These are phyloP conservation scores for Periophthalmus modestus DNA, from an alignment of 2,113 vertebrate species.

Conservation along the genomic window DNA sequence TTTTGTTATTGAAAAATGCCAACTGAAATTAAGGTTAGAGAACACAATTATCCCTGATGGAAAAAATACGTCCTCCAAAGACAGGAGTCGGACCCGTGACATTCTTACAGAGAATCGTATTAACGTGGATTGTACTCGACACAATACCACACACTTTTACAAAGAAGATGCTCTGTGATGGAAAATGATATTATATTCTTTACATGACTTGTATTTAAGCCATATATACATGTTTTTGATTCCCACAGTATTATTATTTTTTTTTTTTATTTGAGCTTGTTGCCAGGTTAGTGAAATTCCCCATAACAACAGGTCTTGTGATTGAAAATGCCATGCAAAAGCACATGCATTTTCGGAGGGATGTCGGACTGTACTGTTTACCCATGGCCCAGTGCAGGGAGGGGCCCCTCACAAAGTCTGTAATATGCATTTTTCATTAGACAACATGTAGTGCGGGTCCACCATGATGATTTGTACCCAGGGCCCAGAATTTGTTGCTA, in stretches of 20 bases:
- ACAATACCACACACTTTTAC: background rate
- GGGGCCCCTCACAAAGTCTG: too few species aligned
- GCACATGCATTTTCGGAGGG: background rate
- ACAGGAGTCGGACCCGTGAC: background rate
- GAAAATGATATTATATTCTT: background rate
- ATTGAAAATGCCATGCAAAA: background rate
- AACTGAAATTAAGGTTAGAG: background rate
- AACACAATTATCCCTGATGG: background rate
- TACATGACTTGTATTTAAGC: background rate
- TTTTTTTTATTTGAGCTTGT: background rate
- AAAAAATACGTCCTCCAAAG: background rate
- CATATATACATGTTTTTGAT: background rate
- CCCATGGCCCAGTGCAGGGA: too few species aligned
- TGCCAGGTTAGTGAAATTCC: background rate
- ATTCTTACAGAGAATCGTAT: background rate
- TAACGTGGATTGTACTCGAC: background rate
- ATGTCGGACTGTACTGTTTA: too few species aligned
- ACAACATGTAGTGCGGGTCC: too few species aligned
- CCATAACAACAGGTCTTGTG: background rate
- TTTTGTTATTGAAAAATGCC: background rate
- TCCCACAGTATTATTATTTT: background rate
- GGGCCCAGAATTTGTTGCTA: too few species aligned
- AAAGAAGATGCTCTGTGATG: background rate
- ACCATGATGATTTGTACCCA: too few species aligned
- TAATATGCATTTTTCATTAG: too few species aligned